Conservation (phyloP, 2,888 invertebrate genomes). For the Limnephilus auricula region DNA sequence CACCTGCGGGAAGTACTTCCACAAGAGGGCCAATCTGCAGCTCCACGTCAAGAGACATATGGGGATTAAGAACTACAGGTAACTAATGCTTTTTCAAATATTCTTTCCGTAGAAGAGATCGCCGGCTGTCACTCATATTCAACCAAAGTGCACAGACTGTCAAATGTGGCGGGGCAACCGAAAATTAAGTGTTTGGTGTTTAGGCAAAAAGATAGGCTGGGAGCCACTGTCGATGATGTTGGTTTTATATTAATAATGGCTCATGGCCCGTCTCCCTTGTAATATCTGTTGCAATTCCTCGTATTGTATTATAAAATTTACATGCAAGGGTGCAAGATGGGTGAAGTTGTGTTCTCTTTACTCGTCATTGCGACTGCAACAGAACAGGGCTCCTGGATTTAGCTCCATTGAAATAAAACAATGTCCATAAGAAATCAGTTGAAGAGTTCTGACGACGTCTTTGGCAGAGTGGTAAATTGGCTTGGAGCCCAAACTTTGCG, state of each 20-base stretch:
- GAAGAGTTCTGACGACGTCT: neutral
- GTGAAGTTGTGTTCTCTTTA: neutral
- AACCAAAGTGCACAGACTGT: no score
- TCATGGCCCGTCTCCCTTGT: no score
- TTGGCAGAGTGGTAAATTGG: neutral
- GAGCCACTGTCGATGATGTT: no score
- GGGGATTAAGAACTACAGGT: slow-evolving; percentile 85
- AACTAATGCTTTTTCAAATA: slow-evolving; percentile 61
- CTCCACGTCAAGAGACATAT: slow-evolving; percentile 89
- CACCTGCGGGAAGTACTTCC: slow-evolving; percentile 89
- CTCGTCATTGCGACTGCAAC: neutral
- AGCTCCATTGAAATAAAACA: neutral
- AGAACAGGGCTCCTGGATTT: neutral
- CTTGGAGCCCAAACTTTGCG: neutral
- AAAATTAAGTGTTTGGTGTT: no score
- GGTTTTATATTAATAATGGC: no score
- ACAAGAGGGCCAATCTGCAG: slow-evolving; percentile 84
- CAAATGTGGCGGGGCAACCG: no score
- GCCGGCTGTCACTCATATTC: no score
- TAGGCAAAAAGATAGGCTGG: no score
- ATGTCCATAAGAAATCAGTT: neutral
- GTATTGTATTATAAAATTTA: neutral
- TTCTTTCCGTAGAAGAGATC: neutral
- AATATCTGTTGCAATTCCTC: neutral
- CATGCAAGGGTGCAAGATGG: neutral